Base-by-base conservation (phyloP, 2,888 invertebrate genomes). In the Cantharis rufa region DNA sequence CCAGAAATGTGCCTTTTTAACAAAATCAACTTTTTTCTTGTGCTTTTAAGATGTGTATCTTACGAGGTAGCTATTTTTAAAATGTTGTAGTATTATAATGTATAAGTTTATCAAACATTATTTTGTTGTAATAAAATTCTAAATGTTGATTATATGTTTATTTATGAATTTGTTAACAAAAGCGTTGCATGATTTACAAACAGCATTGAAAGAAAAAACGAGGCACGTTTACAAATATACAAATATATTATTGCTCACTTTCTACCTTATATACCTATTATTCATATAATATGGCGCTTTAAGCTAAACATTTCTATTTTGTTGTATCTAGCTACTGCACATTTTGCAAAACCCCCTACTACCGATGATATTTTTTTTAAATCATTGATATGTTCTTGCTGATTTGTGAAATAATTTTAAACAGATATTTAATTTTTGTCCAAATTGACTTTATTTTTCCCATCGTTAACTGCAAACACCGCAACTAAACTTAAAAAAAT, bases 141-240 rank as follows among this genome's bases (percentile, higher is more conserved):
- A 73, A 72, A 76, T 76, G 70, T 76, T 76, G 72, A 73, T 76
- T 66, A 63, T 61, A 74, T 71, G 77, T 77, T 77, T 77, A 77
- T 77, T 77, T 48, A 77, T 74, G 77, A 77, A 74, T 74, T 24
- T 77, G 27, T 77, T 77, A 77, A 77, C 77, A 77, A 77, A 77
- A 77, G 71, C 74, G 71, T 77, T 71, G 48, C 48, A 48, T 48
- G 48, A 48, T 78, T 78, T 76, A 78, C 73, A 82, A 82, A 81
- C 81, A 81, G 77, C 80, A 71, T 79, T 79, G 73, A 81, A 82
- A 82, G 79, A 81, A 82, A 81, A 78, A 21, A 63, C 63, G 80
- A 82, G 81, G 81, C 81, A 80, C 80, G 80, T 81, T 82, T 82
- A 82, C 82, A 82, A 82, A 82, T 82, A 82, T 82, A 82, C 81